Base-by-base conservation (phyloP, 2,797 vertebrate genomes). In the Melanotaenia pygmaea region DNA sequence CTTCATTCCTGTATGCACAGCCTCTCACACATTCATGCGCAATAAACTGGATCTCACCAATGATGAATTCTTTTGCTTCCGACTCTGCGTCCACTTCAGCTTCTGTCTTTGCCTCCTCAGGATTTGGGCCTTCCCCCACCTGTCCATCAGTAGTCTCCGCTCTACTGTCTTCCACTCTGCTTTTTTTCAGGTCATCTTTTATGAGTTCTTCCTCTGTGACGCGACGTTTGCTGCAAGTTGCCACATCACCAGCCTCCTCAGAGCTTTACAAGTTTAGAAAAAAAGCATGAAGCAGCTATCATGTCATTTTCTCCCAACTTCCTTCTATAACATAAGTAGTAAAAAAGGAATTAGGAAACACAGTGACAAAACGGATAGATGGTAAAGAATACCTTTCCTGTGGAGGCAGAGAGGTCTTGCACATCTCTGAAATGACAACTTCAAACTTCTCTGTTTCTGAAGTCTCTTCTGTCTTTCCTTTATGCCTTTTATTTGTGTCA, bases 181-280 rank as follows among this genome's bases (percentile, higher is more conserved):
- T 95, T 76, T 95, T 96, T 64, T 95, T 95, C 2, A 86, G 90
- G 72, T 94, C 93, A 22, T 96, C 94, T 67, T 93, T 94, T 51
- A 74, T 60, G 65, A 79, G 63, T 40, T 85, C 78, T 85, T 93
- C 94, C 26, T 91, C 89, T 0, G 83, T 83, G 70, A 92, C 92
- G 1, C 45, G 63, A 0, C 82, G 90, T 81, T 95, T 96, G 69
- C 92, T 94, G 83, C 85, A 92, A 12, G 72, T 50, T 14, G 89
- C 92, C 64, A 72, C 72, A n/a, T 94, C 90, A 5, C 73, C 74
- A 0, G 74, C 80, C 24, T 93, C 91, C 57, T 93, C 91, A 4
- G 70, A 82, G 80, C 85, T 88, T 59, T 12, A 51, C 1, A n/a
- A 2, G 20, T 18, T 20, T 10, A n/a, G 0, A 8, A 50, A 14